Evolutionary conservation across 1,140 invertebrate species (phyloP), one percentile per base, ranked within the genome.

Genomic region (Drosophila nigromelanica): DNA sequence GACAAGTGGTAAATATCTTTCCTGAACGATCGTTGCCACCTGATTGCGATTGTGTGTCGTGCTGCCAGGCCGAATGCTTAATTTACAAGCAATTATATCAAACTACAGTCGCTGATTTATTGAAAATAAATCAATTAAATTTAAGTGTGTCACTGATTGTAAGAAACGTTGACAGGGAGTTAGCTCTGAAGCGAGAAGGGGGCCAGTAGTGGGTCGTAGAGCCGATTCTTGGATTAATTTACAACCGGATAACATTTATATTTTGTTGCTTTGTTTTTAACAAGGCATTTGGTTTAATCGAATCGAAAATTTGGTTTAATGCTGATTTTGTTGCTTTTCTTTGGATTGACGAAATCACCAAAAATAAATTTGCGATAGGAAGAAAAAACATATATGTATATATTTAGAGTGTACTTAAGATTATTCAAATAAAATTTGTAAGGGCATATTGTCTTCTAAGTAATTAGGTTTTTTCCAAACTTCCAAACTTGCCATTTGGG

Each of bases 71-170:
- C 50, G 37, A 75, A 59, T 45, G 47, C 15, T 76, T 89, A 85
- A 89, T 91, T 91, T 91, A 91, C 82, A 91, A 89, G 76, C 86
- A 91, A 87, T 83, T 90, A 91, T 85, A 85, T 90, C 64, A 78
- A 86, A 48, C 78, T 71, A 50, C 66, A 78, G 68, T 89, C 90
- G 81, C 73, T 85, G 79, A 77, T 89, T 91, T 90, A 63, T 79
- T 78, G 56, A 56, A 73, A 91, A 83, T 91, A 91, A 91, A 91
- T 91, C 89, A 91, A 85, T 89, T 89, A 78, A 81, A 71, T 79
- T 87, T 80, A 78, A 80, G 79, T 86, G 64, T 91, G 81, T 91
- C 89, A 80, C 81, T 87, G 89, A 91, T 90, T 91, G 74, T 76
- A 71, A 69, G 61, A 59, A 52, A 24, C 42, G 14, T 51, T 60